Evolutionary conservation across 2,888 invertebrate genomes (phyloP).

Genomic region (Andrena trimmerana): DNA sequence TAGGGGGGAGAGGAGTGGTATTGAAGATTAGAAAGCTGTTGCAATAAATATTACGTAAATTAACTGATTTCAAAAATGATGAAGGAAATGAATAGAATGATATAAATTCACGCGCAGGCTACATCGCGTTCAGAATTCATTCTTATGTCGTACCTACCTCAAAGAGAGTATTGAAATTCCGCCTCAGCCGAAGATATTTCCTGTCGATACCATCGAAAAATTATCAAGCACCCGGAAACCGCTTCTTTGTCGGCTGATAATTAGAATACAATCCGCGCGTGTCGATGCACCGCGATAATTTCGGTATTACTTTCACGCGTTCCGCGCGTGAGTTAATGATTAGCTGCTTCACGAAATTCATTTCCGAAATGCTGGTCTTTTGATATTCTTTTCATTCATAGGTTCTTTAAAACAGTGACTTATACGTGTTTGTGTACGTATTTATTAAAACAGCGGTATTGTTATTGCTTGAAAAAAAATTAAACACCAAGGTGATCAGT

Average conservation of each 20-base stretch:
- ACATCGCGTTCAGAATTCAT: constrained; percentile 3
- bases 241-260: constrained; percentile 49
- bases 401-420: neutral
- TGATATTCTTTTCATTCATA: neutral
- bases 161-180: constrained; percentile 41
- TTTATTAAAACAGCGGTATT: neutral
- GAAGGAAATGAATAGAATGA: too few relatives aligned
- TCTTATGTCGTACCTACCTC: neutral
- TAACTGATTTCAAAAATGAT: too few relatives aligned
- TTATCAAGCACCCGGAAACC: constrained; percentile 43
- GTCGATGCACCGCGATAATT: constrained; percentile 31
- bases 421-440: neutral
- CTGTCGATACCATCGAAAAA: constrained; percentile 46
- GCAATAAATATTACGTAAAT: too few relatives aligned
- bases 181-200: constrained; percentile 34
- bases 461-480: too few relatives aligned
- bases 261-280: constrained; percentile 55
- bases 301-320: constrained; percentile 19
- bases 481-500: too few relatives aligned
- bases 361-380: neutral
- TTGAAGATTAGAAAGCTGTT: neutral
- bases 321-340: constrained; percentile 1
- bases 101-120: neutral
- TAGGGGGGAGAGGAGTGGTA: neutral
- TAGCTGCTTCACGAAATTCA: constrained; percentile 7